Evolutionary conservation across 1,140 invertebrate genomes (phyloP), one percentile per base, ranked within the genome.

Genomic region (Aplysia californica): DNA sequence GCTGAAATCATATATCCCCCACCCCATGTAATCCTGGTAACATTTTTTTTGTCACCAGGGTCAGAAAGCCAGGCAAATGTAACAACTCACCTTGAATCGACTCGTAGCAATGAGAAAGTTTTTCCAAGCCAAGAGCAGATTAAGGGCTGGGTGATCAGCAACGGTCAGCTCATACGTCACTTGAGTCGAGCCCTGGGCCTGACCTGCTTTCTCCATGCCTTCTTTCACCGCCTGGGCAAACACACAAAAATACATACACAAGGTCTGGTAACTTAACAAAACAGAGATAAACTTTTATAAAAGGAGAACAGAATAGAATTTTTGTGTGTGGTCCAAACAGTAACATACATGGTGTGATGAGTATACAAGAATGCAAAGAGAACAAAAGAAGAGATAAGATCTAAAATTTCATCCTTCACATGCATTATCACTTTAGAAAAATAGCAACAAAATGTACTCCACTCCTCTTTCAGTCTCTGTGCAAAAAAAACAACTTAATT

Each of bases 71-170:
- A n/a, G n/a, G n/a, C n/a, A n/a, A n/a, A n/a, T n/a, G n/a, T n/a
- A n/a, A n/a, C n/a, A 21, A 65, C 71, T 78, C 61, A 81, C 83
- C 75, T 84, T 84, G 23, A 79, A 79, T 68, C 78, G 77, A 3
- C 79, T 65, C 1, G 79, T 61, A 0, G 83, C 83, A n/a, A 85
- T 76, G 3, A 84, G 77, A 35, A 86, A 84, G 64, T 84, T 83
- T 65, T 86, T 85, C 87, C 87, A 88, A 0, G 84, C 78, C 23
- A 80, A 76, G 36, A 88, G 74, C 26, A 88, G 76, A 31, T 81
- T 77, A 31, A 86, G 41, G 23, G 75, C 78, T 44, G 61, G 61
- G n/a, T 38, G 72, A 1, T 75, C 72, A 6, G 38, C 18, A 5
- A 75, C 6, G n/a, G n/a, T 35, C 38, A 72, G 73, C 23, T 80